Base-by-base conservation (phyloP, 2,113 vertebrate species). In the Oryzias melastigma region DNA sequence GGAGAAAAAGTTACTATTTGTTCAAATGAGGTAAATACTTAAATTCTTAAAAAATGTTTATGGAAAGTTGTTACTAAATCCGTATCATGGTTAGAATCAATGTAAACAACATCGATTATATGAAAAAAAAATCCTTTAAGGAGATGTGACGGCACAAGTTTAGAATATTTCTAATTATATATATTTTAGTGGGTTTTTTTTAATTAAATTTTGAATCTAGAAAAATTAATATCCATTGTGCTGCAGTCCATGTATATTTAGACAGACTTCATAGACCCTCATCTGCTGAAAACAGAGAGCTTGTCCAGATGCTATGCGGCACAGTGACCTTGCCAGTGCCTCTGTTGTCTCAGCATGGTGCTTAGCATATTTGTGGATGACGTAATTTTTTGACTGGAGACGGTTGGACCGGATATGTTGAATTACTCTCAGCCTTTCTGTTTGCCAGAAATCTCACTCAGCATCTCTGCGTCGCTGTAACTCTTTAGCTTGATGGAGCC, bases 281-380 rank as follows among this genome's bases (percentile, higher is more conserved):
- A 74, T 73, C 50, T 71, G 69, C 65, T 67, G 65, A 78, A 71
- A 68, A 61, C 54, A 22, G 62, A 74, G 58, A 13, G 52, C 29
- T 63, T 42, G 85, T 89, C 89, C 91, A 90, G 87, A 91, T 90
- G 89, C 90, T 85, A 81, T 89, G 90, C 87, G 86, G 85, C 85
- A 88, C 79, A 59, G 64, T 85, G 90, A 91, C 90, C 91, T 92
- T 91, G 91, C 81, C 65, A 20, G 66, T 72, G 81, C 80, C 82
- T 79, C 76, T 75, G 65, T 75, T 61, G 73, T 83, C 86, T 81
- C 85, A 87, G 86, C 83, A 52, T 83, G 88, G 68, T 80, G 81
- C 83, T 91, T 90, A 85, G 87, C 90, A 91, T 91, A 86, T 89
- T 89, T 85, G 83, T 71, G 63, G 69, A 64, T 90, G 88, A 91